Percentiles rank a stretch among this genome's conserved stretches.
Conservation (phyloP, 2,888 invertebrate species). For the Amblyjoppa fuscipennis region DNA sequence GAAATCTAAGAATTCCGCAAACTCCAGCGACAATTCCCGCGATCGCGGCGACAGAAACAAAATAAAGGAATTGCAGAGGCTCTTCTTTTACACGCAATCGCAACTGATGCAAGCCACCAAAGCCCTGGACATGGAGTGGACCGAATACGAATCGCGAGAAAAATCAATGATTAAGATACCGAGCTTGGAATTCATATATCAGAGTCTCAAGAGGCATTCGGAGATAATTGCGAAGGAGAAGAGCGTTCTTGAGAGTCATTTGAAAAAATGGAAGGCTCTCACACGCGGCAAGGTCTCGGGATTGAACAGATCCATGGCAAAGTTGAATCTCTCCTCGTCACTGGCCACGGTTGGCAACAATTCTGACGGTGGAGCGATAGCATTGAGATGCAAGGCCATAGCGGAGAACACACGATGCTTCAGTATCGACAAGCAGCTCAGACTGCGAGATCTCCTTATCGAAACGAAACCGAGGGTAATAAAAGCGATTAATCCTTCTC, state of each 20-base stretch:
- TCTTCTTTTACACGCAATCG: slow-evolving; percentile 90
- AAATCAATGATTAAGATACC: slow-evolving; percentile 88
- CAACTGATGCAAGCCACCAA: slow-evolving; percentile 91
- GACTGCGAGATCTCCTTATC: slow-evolving; percentile 77
- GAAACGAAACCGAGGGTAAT: slow-evolving; percentile 77
- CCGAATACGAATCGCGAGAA: slow-evolving; percentile 83
- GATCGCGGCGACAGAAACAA: slow-evolving; percentile 89
- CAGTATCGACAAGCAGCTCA: slow-evolving; percentile 77
- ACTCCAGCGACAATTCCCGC: slow-evolving; percentile 74
- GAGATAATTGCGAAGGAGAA: slow-evolving; percentile 89
- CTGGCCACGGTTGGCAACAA: slow-evolving; percentile 53
- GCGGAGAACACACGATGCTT: slow-evolving; percentile 78
- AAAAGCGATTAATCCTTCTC: slow-evolving; percentile 78
- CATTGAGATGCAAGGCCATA: slow-evolving; percentile 80
- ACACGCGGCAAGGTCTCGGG: slow-evolving; percentile 71
- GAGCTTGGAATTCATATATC: slow-evolving; percentile 92
- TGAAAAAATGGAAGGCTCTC: slow-evolving; percentile 77
- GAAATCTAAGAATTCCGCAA: slow-evolving; percentile 85
- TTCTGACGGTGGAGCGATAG: slow-evolving; percentile 77
- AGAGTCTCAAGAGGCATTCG: slow-evolving; percentile 91
- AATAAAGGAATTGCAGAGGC: slow-evolving; percentile 89
- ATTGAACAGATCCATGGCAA: slow-evolving; percentile 78
- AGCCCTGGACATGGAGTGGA: slow-evolving; percentile 92
- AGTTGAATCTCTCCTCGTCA: slow-evolving; percentile 76
- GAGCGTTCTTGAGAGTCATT: slow-evolving; percentile 72